A percentile compares a stretch with the other conserved stretches of the same genome.
Conservation (phyloP, 2,797 vertebrate genomes). For the Intellagama lesueurii region DNA sequence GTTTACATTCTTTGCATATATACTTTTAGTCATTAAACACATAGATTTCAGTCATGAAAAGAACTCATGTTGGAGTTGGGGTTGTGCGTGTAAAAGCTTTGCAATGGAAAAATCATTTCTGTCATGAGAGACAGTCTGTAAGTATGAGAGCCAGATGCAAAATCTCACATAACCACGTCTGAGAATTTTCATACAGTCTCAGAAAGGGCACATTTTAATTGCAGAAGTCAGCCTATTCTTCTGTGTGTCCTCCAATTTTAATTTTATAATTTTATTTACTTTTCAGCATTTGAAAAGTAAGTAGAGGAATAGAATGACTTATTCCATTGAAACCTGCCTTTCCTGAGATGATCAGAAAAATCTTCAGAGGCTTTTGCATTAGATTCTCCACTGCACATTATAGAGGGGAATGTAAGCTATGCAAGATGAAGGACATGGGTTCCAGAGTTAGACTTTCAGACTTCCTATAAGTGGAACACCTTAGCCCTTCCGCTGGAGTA, state of each 20-base stretch:
- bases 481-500: background rate
- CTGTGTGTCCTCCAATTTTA: background rate
- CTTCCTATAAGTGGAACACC: background rate
- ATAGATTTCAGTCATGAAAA: too few species aligned
- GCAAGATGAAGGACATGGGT: background rate
- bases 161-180: background rate
- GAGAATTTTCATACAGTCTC: too few species aligned
- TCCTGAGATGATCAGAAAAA: too few species aligned
- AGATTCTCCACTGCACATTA: too few species aligned
- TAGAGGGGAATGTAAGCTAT: too few species aligned
- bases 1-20: background rate
- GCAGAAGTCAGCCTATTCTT: background rate
- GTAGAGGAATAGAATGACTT: too few species aligned
- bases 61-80: too few species aligned
- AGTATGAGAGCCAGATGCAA: background rate
- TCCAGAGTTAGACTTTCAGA: background rate
- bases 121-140: background rate
- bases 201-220: background rate
- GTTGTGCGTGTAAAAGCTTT: too few species aligned
- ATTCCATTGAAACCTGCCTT: too few species aligned
- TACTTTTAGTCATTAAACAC: background rate
- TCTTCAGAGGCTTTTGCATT: too few species aligned
- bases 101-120: background rate
- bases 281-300: too few species aligned
- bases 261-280: too few species aligned